Conservation (phyloP, 2,888 invertebrate genomes). For the Drosophila infuscata region DNA sequence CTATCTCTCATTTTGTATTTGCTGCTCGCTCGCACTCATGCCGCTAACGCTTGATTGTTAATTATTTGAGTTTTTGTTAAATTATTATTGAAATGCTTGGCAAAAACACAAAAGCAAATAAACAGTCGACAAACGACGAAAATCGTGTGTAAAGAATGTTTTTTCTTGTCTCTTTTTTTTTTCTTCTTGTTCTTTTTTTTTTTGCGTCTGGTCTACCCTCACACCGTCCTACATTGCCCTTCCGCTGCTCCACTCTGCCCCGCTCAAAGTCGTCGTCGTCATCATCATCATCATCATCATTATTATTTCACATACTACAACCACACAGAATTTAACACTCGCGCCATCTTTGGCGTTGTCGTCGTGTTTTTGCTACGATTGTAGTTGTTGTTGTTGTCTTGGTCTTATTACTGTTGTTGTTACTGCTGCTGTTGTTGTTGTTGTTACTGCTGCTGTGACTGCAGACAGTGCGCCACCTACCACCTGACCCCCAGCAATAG, state of each 20-base stretch:
- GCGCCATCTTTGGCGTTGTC: slow-evolving; percentile 69
- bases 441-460: slow-evolving; percentile 35
- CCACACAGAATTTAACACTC: slow-evolving; percentile 57
- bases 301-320: slow-evolving; percentile 39
- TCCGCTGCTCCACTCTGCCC: slow-evolving; percentile 2
- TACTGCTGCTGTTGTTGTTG: slow-evolving; percentile 24
- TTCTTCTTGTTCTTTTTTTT: neutral
- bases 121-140: slow-evolving; percentile 46
- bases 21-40: slow-evolving; percentile 15
- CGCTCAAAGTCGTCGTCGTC: neutral
- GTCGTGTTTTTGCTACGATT: slow-evolving; percentile 36
- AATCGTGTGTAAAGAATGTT: slow-evolving; percentile 72
- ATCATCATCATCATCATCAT: slow-evolving; percentile 14
- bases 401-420: slow-evolving; percentile 1
- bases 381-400: slow-evolving; percentile 3
- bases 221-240: slow-evolving; percentile 14
- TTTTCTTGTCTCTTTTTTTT: slow-evolving; percentile 24
- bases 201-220: slow-evolving; percentile 27
- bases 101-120: slow-evolving; percentile 60
- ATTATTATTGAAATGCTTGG: slow-evolving; percentile 73
- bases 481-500: slow-evolving; percentile 61
- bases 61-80: slow-evolving; percentile 76
- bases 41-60: slow-evolving; percentile 61
- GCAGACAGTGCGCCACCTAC: slow-evolving; percentile 72
- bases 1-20: neutral